Base-by-base conservation (phyloP, 2,797 vertebrate genomes). In the Peromyscus eremicus region DNA sequence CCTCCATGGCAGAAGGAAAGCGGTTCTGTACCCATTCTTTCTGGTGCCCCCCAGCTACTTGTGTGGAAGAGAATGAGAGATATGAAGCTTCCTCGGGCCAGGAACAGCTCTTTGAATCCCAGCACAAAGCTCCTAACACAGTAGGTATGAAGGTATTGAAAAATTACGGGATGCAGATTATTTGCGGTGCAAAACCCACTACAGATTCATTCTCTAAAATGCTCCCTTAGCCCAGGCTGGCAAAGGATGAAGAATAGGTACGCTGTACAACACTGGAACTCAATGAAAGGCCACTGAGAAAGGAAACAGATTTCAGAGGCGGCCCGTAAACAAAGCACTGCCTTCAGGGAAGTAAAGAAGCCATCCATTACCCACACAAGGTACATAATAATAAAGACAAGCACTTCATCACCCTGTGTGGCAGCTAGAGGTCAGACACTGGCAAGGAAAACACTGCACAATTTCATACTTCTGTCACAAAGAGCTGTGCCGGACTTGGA, bases 251-350 rank as follows among this genome's bases (percentile, higher is more conserved):
- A 83, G 92, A 94, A 97, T 93, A 43, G 62, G 4, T 40, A 13
- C 70, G 81, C 27, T 46, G 3, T 40, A 10, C 57, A 81, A 85
- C 82, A 97, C 0, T 0, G 76, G 66, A 6, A 37, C 86, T 68
- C 17, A 40, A 49, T 73, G 75, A 96, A 94, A 97, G 3, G 12
- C 95, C 94, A 94, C 89, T 60, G 90, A 79, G 84, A 94, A 94
- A 95, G 93, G 80, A 97, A 96, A 96, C 23, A 37, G 94, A 94
- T 96, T 97, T 97, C 91, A 97, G 88, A 94, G 95, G 97, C 93
- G 96, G 71, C 93, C 95, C 87, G 57, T 91, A 95, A 97, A 37
- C 92, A 87, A 46, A 90, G 88, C 81, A 13, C 88, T 68, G 49
- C 86, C 94, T 96, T 95, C 43, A 46, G 95, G 96, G 97, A 84